Percentiles rank a stretch among this genome's conserved stretches.
phyloP scores from a whole-genome alignment of 1,140 invertebrate genomes.

The Temnothorax curvispinosus region DNA sequence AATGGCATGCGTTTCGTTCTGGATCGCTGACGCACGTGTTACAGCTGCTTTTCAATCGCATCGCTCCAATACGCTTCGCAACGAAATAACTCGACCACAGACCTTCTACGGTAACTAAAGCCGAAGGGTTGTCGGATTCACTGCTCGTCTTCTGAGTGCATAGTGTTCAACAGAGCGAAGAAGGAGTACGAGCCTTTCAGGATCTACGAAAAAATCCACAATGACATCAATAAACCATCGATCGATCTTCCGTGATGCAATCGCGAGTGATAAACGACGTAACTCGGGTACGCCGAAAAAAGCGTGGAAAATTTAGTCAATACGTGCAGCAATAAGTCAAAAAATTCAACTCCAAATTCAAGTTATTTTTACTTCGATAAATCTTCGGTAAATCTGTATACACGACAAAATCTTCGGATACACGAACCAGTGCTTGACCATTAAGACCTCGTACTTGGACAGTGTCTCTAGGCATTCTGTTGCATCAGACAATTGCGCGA shows the following conservation, averaged over 20 bases:
- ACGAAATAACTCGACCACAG: neutral
- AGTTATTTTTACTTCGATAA: too few species aligned
- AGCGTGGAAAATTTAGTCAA: neutral
- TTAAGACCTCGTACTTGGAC: neutral
- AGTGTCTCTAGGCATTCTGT: slow-evolving; percentile 9
- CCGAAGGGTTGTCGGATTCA: neutral
- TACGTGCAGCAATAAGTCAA: neutral
- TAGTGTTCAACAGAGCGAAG: slow-evolving; percentile 62
- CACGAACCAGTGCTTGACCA: neutral
- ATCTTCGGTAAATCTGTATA: neutral
- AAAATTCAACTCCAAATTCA: neutral
- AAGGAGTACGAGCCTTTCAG: slow-evolving; percentile 63
- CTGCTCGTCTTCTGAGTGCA: slow-evolving; percentile 41
- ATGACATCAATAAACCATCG: neutral
- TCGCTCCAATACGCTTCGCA: neutral
- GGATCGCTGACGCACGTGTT: neutral
- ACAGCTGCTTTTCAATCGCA: neutral
- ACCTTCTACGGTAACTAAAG: neutral
- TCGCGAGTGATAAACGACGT: neutral
- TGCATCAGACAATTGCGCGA: slow-evolving; percentile 25
- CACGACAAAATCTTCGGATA: neutral
- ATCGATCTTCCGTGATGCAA: slow-evolving; percentile 1
- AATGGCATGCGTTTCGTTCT: neutral
- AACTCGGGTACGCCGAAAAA: neutral
- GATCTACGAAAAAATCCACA: slow-evolving; percentile 52